Evolutionary conservation across 2,888 invertebrate genomes (phyloP).

Genomic region (Phaedon cochleariae): DNA sequence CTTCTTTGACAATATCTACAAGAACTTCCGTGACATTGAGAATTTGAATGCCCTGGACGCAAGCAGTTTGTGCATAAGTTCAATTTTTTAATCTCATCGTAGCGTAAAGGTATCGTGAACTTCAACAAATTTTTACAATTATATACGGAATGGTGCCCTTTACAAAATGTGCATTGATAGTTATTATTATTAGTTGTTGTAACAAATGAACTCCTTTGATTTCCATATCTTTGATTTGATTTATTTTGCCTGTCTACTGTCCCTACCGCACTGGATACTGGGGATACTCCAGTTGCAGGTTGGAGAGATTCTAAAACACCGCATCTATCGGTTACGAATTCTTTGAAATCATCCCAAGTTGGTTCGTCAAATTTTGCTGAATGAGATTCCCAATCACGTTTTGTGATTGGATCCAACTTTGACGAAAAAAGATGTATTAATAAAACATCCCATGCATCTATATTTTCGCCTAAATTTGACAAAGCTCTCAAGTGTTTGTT

Average conservation of each 20-base stretch:
- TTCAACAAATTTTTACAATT: too few species aligned
- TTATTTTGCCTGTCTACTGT: too few species aligned
- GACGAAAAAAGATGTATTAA: not conserved
- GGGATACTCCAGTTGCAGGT: too few species aligned
- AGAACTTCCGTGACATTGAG: not conserved
- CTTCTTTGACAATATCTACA: slow-evolving; percentile 6
- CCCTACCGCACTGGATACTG: too few species aligned
- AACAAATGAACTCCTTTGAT: too few species aligned
- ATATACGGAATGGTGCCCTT: too few species aligned
- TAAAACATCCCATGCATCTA: slow-evolving; percentile 9
- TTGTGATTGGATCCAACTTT: not conserved
- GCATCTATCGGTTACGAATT: not conserved
- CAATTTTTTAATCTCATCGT: not conserved
- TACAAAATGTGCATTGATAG: too few species aligned
- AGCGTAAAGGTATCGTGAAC: too few species aligned
- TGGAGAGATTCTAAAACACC: not conserved
- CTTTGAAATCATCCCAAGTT: not conserved
- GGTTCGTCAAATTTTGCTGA: not conserved
- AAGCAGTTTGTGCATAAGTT: slow-evolving; percentile 8
- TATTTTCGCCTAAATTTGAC: too few species aligned
- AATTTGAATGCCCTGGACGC: not conserved
- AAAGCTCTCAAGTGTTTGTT: not conserved
- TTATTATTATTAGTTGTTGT: too few species aligned
- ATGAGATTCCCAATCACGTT: not conserved
- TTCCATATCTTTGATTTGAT: too few species aligned